A percentile compares a stretch with the other conserved stretches of the same genome.
Evolutionary conservation across 2,113 vertebrate genomes (phyloP).

Genomic region (Trogon surrucura): DNA sequence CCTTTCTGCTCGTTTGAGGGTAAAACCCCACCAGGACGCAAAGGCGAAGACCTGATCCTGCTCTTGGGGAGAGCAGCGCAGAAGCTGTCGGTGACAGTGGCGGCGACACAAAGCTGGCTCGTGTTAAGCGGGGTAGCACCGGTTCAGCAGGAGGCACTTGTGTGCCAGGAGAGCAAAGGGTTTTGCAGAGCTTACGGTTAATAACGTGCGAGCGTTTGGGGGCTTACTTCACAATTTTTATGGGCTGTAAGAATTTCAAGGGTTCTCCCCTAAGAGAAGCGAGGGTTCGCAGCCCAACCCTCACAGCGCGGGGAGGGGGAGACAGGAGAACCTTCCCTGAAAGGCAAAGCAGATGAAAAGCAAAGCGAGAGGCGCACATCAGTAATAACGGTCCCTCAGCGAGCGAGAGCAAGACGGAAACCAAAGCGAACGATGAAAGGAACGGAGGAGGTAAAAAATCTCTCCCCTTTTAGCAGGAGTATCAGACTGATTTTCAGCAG

Average conservation of each 20-base stretch:
- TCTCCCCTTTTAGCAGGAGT: not conserved
- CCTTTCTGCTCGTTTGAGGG: not conserved
- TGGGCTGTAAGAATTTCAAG: not conserved
- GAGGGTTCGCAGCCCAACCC: not conserved
- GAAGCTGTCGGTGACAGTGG: not conserved
- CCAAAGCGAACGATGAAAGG: not conserved
- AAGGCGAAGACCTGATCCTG: not conserved
- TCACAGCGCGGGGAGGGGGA: not conserved
- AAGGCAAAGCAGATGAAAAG: not conserved
- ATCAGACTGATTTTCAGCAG: not conserved
- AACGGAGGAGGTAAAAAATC: not conserved
- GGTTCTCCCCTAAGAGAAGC: not conserved
- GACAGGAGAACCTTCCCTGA: not conserved
- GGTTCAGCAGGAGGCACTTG: fast-evolving
- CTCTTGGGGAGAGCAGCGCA: fast-evolving
- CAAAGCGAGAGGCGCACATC: not conserved
- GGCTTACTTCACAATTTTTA: not conserved
- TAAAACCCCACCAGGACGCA: not conserved
- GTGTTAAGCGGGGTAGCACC: not conserved
- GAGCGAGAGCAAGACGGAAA: not conserved
- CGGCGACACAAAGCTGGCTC: not conserved
- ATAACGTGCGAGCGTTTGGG: fast-evolving
- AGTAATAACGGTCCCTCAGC: not conserved
- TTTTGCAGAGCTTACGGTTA: not conserved
- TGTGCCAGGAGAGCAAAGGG: not conserved